phyloP scores from a whole-genome alignment of 2,888 invertebrate species.

The Himalopsyche japonica region DNA sequence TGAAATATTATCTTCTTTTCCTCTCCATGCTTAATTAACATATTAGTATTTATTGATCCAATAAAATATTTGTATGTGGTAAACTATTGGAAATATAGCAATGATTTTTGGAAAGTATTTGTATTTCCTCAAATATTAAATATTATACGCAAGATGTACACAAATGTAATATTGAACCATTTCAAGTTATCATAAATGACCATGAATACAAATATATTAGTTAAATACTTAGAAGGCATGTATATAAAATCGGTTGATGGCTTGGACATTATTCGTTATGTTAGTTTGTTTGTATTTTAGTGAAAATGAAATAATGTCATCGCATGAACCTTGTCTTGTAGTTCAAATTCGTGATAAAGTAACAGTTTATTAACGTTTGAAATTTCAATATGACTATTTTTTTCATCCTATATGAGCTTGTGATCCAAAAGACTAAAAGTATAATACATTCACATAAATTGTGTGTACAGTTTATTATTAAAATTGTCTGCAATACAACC shows the following conservation, averaged over 20 bases:
- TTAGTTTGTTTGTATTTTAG: not conserved
- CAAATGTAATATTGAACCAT: no score
- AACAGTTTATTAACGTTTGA: not conserved
- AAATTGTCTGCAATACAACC: no score
- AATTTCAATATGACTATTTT: no score
- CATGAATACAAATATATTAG: not conserved
- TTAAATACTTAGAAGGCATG: not conserved
- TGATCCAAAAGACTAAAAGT: no score
- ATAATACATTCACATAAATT: no score
- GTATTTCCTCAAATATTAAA: no score
- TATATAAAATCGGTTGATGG: not conserved
- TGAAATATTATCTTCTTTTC: not conserved
- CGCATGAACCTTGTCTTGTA: not conserved
- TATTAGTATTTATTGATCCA: not conserved
- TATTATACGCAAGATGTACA: no score
- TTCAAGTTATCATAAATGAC: not conserved
- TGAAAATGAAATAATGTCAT: not conserved
- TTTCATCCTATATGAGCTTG: no score
- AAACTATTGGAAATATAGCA: not conserved
- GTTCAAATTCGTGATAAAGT: not conserved
- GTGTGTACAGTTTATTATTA: no score
- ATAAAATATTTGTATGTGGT: not conserved
- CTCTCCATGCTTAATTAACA: not conserved
- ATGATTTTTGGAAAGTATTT: not conserved
- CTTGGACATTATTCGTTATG: not conserved